phyloP scores from a whole-genome alignment of 2,888 invertebrate species.

The Plebejus melissa region DNA sequence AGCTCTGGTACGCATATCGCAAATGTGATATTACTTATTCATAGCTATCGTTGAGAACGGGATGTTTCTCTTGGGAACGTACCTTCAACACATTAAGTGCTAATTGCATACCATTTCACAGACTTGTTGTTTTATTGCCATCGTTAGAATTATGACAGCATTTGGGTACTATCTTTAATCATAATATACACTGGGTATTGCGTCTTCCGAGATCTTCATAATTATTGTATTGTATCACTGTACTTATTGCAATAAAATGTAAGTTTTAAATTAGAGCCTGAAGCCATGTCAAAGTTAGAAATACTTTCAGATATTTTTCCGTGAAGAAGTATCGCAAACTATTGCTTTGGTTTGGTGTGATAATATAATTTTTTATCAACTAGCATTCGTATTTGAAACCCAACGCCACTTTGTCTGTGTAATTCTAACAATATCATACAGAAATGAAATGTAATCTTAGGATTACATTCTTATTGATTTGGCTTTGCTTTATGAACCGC shows the following conservation, averaged over 20 bases:
- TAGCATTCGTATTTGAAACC: not conserved
- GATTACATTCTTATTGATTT: not conserved
- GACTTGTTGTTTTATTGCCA: conserved; percentile 17
- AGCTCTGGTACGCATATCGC: not conserved
- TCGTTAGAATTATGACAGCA: conserved; percentile 3
- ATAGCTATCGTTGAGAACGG: not conserved
- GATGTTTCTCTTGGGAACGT: conserved; percentile 12
- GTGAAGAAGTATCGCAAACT: too few relatives aligned
- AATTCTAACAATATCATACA: not conserved
- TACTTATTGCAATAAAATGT: too few relatives aligned
- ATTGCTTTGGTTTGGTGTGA: too few relatives aligned
- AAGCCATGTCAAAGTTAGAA: too few relatives aligned
- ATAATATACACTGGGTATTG: too few relatives aligned
- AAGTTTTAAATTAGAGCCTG: too few relatives aligned
- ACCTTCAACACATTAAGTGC: conserved; percentile 4
- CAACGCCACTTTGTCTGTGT: not conserved
- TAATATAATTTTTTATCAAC: too few relatives aligned
- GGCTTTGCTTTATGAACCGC: not conserved
- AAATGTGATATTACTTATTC: conserved; percentile 18
- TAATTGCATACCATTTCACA: conserved; percentile 9
- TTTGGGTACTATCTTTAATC: not conserved
- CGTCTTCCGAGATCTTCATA: too few relatives aligned
- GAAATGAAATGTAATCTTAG: not conserved
- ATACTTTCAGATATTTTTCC: too few relatives aligned
- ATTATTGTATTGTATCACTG: too few relatives aligned